A percentile compares a stretch with the other conserved stretches of the same genome.
Conservation (phyloP, 2,888 invertebrate species). For the Celastrina argiolus region DNA sequence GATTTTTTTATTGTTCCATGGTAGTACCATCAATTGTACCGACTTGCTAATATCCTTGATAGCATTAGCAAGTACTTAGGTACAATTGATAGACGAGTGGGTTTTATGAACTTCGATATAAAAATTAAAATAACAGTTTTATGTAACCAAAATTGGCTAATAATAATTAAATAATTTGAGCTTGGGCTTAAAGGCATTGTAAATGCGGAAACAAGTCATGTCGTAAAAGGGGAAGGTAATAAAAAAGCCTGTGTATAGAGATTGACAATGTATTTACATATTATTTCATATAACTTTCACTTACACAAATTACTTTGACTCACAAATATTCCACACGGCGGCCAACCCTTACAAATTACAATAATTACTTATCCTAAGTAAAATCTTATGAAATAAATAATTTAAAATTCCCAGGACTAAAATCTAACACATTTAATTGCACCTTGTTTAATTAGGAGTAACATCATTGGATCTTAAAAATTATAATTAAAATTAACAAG, state of each 20-base stretch:
- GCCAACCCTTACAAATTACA: slow-evolving; percentile 12
- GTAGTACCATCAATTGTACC: too few species aligned
- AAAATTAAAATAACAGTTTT: too few species aligned
- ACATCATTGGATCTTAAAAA: not conserved
- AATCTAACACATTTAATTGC: slow-evolving; percentile 12
- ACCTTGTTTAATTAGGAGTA: not conserved
- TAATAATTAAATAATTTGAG: too few species aligned
- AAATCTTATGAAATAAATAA: slow-evolving; percentile 31
- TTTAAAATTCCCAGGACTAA: slow-evolving; percentile 25
- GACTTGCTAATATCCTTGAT: too few species aligned
- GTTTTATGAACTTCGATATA: too few species aligned
- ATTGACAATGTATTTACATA: slow-evolving; percentile 26
- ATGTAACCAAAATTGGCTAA: too few species aligned
- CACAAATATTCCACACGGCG: slow-evolving; percentile 29
- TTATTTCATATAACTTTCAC: slow-evolving; percentile 38
- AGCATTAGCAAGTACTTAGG: too few species aligned
- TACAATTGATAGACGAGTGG: too few species aligned
- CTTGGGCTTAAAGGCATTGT: too few species aligned
- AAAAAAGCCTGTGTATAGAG: not conserved
- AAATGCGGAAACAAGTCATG: too few species aligned
- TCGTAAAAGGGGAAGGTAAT: too few species aligned
- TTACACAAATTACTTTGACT: slow-evolving; percentile 39
- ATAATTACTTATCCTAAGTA: slow-evolving; percentile 20
- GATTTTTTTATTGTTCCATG: too few species aligned
- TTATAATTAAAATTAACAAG: not conserved